phyloP scores from a whole-genome alignment of 2,797 vertebrate genomes.

The Echeneis naucrates region DNA sequence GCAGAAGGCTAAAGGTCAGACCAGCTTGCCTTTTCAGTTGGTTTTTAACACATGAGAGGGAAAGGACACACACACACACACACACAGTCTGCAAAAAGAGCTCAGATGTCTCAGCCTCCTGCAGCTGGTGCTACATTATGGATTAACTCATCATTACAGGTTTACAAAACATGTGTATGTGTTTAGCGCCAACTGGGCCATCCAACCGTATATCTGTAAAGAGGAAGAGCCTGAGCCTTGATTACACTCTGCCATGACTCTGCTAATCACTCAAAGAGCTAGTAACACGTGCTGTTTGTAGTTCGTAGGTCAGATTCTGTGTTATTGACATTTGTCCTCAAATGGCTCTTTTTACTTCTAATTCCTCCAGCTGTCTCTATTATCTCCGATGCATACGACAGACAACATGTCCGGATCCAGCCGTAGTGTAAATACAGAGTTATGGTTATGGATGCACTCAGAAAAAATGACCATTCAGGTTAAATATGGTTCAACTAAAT shows the following conservation, averaged over 20 bases:
- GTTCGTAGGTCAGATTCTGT: not conserved
- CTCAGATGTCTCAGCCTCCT: slow-evolving; percentile 20
- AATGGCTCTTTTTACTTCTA: not conserved
- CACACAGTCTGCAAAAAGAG: slow-evolving; percentile 16
- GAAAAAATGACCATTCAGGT: not conserved
- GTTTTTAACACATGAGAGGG: not conserved
- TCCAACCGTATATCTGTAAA: slow-evolving; percentile 47
- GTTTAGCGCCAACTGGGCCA: slow-evolving; percentile 65
- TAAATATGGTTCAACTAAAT: slow-evolving; percentile 16
- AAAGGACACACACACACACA: slow-evolving; percentile 2
- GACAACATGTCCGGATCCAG: not conserved
- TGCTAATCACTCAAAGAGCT: slow-evolving; percentile 52
- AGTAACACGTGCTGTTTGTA: not conserved
- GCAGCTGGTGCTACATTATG: slow-evolving; percentile 44
- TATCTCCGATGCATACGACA: not conserved
- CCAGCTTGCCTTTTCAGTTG: slow-evolving; percentile 10
- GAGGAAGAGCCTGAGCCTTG: slow-evolving; percentile 13
- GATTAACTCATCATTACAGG: slow-evolving; percentile 64
- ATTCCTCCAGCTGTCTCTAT: not conserved
- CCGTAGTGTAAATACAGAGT: not conserved
- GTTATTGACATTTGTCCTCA: not conserved
- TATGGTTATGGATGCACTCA: too few species aligned
- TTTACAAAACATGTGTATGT: slow-evolving; percentile 60
- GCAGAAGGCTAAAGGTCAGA: slow-evolving; percentile 38
- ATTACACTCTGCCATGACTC: slow-evolving; percentile 21